A percentile compares a stretch with the other conserved stretches of the same genome.
Conservation (phyloP, 1,140 invertebrate species). For the Drosophila novamexicana region DNA sequence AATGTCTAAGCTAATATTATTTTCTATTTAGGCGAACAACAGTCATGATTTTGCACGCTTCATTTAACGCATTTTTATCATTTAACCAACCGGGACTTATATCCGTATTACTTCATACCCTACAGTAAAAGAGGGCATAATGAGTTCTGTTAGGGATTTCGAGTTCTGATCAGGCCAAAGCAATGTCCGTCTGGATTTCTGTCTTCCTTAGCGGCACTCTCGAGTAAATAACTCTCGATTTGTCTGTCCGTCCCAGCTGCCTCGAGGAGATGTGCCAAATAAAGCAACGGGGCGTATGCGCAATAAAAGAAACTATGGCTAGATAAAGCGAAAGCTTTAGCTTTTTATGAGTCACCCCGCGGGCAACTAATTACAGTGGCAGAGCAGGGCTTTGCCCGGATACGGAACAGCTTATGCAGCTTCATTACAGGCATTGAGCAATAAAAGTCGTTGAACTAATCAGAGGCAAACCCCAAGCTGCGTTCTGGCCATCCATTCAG, state of each 20-base stretch:
- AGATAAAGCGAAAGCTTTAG: conserved; percentile 44
- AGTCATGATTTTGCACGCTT: not conserved
- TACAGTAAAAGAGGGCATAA: too few relatives aligned
- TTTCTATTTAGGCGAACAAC: too few relatives aligned
- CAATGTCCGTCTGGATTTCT: not conserved
- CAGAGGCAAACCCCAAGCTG: conserved; percentile 1
- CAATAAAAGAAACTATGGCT: conserved; percentile 48
- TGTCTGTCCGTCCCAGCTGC: conserved; percentile 2
- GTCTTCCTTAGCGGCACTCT: not conserved
- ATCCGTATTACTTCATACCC: not conserved
- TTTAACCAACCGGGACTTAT: conserved; percentile 6
- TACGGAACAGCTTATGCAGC: conserved; percentile 25
- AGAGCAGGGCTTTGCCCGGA: conserved; percentile 21
- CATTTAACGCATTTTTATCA: conserved; percentile 8
- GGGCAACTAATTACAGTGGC: conserved; percentile 54
- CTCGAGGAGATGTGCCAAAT: conserved; percentile 50
- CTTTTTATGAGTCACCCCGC: conserved; percentile 38
- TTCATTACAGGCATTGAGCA: conserved; percentile 60
- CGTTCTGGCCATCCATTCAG: not conserved
- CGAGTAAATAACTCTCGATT: too few relatives aligned
- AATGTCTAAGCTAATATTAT: too few relatives aligned
- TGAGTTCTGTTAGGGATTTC: too few relatives aligned
- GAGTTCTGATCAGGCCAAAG: too few relatives aligned
- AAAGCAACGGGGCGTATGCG: conserved; percentile 65
- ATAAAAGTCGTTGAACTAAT: conserved; percentile 34